Evolutionary conservation across 2,797 vertebrate genomes (phyloP).

Genomic region (Calcarius lapponicus): DNA sequence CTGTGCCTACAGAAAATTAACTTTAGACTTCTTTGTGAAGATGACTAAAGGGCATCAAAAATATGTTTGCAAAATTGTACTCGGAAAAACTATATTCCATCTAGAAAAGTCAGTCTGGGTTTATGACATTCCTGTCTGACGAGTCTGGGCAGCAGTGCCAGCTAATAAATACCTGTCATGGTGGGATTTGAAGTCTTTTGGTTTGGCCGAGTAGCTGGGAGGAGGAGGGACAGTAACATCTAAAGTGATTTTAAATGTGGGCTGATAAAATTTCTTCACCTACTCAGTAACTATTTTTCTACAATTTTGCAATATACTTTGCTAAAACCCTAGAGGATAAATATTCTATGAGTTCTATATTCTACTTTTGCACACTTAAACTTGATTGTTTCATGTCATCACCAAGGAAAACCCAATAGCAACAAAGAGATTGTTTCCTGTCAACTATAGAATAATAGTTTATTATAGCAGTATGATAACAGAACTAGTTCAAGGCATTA

Average conservation of each 20-base stretch:
- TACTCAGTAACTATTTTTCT: neutral
- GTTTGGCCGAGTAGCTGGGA: neutral
- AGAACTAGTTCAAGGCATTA: slow-evolving; percentile 18
- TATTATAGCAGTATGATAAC: slow-evolving; percentile 10
- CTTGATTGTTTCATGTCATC: neutral
- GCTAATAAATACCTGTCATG: neutral
- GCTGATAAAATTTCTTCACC: neutral
- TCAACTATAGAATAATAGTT: neutral
- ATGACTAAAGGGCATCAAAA: neutral
- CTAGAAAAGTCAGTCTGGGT: neutral
- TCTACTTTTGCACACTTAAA: neutral
- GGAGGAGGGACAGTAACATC: neutral
- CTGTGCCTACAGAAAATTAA: neutral
- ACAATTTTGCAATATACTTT: neutral
- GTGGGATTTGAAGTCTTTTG: neutral
- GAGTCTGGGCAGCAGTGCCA: neutral
- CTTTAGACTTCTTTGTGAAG: neutral
- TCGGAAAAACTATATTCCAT: neutral
- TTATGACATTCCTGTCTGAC: neutral
- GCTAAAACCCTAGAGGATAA: neutral
- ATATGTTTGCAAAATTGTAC: neutral
- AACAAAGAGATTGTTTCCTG: slow-evolving; percentile 9
- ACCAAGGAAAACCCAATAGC: neutral
- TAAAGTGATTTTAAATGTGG: neutral
- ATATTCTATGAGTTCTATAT: neutral